Base-by-base conservation (phyloP, 2,888 invertebrate species). In the Luperina nickerlii region DNA sequence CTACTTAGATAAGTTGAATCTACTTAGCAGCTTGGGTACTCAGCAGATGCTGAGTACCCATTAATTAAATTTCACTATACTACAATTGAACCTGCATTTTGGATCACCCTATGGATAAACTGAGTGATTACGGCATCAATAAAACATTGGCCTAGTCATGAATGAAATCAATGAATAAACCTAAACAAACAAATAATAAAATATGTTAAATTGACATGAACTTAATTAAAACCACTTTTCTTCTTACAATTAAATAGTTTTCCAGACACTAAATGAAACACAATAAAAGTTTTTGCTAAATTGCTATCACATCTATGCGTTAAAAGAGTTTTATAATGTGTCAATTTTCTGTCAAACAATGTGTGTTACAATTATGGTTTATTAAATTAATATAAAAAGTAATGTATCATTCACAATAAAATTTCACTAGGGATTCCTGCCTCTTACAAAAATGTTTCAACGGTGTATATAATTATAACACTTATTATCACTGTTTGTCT, bases 401-500 rank as follows among this genome's bases (percentile, higher is more conserved):
- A 45, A 54, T 65, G 8, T 78, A 65, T 74, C 67, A 81, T 73
- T 84, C 70, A 76, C 68, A 75, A 70, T 74, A 67, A 48, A 77
- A 85, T 48, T 73, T 81, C 48, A 79, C 32, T 51, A 69, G 69
- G 75, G 68, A 74, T 75, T 66, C 74, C 74, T 62, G 78, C 15
- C 85, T 70, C 42, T 54, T 32, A 67, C 18, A 74, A 75, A 70
- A 60, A 63, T 63, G 57, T 48, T 76, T 73, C 48, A 66, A 54
- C n/a, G 66, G 27, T 48, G 1, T 70, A 62, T 24, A 66, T 60
- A n/a, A n/a, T n/a, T n/a, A 74, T 38, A 62, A 77, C 82, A 67
- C 88, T 88, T 38, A 60, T 32, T 93, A 51, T 73, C 69, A 79
- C 87, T 95, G 93, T 88, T 96, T 96, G 75, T 96, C 96, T 90